These are phyloP conservation scores for Pteromalus puparum DNA, from an alignment of 1,140 invertebrate genomes.

Conservation along the genomic window DNA sequence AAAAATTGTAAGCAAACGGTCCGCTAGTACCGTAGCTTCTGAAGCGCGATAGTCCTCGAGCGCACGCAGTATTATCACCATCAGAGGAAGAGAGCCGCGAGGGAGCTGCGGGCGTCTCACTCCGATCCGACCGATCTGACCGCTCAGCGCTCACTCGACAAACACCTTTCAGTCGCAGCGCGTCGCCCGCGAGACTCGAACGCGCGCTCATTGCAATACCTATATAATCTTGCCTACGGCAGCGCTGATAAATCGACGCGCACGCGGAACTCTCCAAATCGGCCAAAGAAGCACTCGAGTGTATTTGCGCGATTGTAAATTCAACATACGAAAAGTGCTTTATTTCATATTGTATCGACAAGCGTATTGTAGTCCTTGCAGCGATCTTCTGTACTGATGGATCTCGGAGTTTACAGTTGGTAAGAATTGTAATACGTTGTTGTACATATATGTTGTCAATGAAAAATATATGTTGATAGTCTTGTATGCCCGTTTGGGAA, in stretches of 20 bases:
- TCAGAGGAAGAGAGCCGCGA: not conserved
- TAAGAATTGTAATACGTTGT: not conserved
- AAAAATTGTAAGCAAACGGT: no score
- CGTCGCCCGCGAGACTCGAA: not conserved
- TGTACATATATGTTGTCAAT: not conserved
- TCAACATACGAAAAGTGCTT: not conserved
- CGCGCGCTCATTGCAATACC: not conserved
- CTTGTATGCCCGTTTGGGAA: not conserved
- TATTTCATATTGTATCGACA: not conserved
- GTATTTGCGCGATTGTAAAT: not conserved
- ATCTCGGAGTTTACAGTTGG: not conserved
- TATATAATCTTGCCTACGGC: not conserved
- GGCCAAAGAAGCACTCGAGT: not conserved
- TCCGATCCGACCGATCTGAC: not conserved
- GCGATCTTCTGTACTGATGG: not conserved
- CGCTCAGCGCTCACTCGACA: not conserved
- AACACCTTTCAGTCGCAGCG: conserved; percentile 18
- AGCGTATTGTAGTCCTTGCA: not conserved
- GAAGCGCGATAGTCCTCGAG: no score
- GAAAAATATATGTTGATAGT: no score
- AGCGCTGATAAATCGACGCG: not conserved
- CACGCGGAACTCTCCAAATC: not conserved
- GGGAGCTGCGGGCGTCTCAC: not conserved
- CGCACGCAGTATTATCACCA: not conserved
- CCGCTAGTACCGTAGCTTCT: no score